phyloP scores from a whole-genome alignment of 30 jellyfish, hydroid and myxozoan species.

The Cassiopea andromeda region DNA sequence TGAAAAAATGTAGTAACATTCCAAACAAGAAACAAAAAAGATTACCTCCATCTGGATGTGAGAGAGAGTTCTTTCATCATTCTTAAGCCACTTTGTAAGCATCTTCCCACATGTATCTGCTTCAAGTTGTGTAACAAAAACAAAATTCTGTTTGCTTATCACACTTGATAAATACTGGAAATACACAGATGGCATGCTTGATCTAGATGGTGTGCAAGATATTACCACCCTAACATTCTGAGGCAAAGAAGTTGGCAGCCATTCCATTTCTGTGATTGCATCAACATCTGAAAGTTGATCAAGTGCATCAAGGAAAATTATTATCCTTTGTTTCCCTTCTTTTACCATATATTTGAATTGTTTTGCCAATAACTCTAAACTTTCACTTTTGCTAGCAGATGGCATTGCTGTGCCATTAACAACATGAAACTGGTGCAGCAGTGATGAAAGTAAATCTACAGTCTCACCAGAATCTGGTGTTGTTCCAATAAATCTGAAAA shows the following conservation, averaged over 20 bases:
- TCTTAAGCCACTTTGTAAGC: constrained; percentile 7
- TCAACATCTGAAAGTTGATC: constrained; percentile 57
- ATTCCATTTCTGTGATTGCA: constrained; percentile 28
- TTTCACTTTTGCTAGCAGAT: neutral
- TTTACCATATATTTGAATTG: neutral
- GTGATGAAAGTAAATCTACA: constrained; percentile 7
- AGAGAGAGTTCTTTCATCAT: constrained; percentile 10
- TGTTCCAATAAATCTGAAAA: constrained; percentile 44
- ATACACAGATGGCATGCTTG: neutral
- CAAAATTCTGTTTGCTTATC: neutral
- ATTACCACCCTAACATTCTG: constrained; percentile 17
- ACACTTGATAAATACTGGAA: constrained; percentile 23
- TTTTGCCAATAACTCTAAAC: neutral
- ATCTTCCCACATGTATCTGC: neutral
- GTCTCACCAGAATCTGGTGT: constrained; percentile 43
- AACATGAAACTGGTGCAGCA: constrained; percentile 29
- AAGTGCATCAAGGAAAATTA: constrained; percentile 41
- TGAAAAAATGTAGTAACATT: neutral
- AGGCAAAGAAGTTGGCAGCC: constrained; percentile 41
- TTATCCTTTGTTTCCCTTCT: neutral
- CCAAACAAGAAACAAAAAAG: neutral
- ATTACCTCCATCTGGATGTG: constrained; percentile 27
- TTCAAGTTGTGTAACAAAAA: neutral
- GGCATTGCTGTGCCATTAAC: neutral
- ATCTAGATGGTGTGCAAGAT: constrained; percentile 41